A percentile compares a stretch with the other conserved stretches of the same genome.
Conservation (phyloP, 2,113 vertebrate genomes). For the Panthera tigris region DNA sequence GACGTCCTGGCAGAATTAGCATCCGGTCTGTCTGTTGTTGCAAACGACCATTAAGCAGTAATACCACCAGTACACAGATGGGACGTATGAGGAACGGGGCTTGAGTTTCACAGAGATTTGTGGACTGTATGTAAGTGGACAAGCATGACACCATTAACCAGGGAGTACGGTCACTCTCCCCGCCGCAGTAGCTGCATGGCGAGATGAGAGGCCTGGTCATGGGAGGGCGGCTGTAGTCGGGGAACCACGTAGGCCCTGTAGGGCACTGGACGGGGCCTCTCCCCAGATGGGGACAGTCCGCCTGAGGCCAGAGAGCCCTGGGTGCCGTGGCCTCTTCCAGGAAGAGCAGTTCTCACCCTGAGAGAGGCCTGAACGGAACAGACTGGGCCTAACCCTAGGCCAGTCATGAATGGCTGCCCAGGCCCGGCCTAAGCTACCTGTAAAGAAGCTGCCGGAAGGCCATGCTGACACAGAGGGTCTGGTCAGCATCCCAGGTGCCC, state of each 20-base stretch:
- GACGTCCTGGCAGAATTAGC: slow-evolving; percentile 25
- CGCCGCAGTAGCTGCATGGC: slow-evolving; percentile 52
- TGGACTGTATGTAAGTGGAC: slow-evolving; percentile 75
- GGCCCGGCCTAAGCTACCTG: background rate
- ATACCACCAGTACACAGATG: slow-evolving; percentile 72
- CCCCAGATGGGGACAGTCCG: background rate
- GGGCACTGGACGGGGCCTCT: background rate
- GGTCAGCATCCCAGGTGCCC: background rate
- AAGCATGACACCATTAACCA: slow-evolving; percentile 79
- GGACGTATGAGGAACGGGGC: slow-evolving; percentile 74
- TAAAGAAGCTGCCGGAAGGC: background rate
- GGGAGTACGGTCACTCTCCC: slow-evolving; percentile 74
- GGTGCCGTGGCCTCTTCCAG: background rate
- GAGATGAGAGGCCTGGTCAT: background rate
- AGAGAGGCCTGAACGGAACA: background rate
- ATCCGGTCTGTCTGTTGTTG: slow-evolving; percentile 68
- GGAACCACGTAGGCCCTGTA: background rate
- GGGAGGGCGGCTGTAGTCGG: background rate
- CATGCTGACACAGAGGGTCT: background rate
- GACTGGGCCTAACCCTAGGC: background rate
- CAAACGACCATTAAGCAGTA: slow-evolving; percentile 80
- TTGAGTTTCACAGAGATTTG: slow-evolving; percentile 79
- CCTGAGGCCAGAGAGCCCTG: background rate
- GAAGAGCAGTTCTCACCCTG: background rate
- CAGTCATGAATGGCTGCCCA: background rate